Evolutionary conservation across 2,797 vertebrate genomes (phyloP).

Genomic region (Catharus ustulatus): DNA sequence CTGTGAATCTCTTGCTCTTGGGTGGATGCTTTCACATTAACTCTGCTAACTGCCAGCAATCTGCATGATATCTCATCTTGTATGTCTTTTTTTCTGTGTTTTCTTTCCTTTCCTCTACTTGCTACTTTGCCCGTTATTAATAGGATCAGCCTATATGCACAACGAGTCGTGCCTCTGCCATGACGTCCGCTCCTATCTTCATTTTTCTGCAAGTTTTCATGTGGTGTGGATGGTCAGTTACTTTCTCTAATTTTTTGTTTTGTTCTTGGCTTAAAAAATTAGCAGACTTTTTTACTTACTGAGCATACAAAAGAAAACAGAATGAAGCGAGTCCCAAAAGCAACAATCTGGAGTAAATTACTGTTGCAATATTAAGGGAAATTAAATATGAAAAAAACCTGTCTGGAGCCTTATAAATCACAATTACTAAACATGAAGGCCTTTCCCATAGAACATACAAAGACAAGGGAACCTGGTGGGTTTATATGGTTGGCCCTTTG

Average conservation of each 20-base stretch:
- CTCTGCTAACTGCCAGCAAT: constrained; percentile 79
- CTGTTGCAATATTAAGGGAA: constrained; percentile 9
- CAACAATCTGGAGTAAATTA: constrained; percentile 33
- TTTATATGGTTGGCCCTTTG: not conserved
- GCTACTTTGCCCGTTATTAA: constrained; percentile 85
- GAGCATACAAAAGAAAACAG: constrained; percentile 7
- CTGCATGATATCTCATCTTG: constrained; percentile 82
- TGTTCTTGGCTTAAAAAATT: constrained; percentile 63
- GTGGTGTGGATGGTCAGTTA: constrained; percentile 89
- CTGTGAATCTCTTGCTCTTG: constrained; percentile 73
- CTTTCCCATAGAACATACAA: not conserved
- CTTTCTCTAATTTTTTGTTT: constrained; percentile 76
- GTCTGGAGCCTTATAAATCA: constrained; percentile 34
- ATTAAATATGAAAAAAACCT: not conserved
- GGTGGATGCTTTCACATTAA: constrained; percentile 76
- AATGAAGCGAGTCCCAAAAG: not conserved
- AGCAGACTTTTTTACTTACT: constrained; percentile 48
- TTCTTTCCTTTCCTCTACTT: constrained; percentile 81
- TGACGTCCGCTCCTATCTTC: constrained; percentile 81
- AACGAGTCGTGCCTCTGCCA: constrained; percentile 84
- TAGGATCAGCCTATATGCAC: constrained; percentile 93
- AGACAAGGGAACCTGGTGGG: not conserved
- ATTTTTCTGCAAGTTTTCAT: constrained; percentile 94
- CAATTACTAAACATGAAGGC: not conserved
- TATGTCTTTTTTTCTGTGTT: constrained; percentile 82